phyloP scores from a whole-genome alignment of 2,113 vertebrate species.

The Proterorhinus semilunaris region DNA sequence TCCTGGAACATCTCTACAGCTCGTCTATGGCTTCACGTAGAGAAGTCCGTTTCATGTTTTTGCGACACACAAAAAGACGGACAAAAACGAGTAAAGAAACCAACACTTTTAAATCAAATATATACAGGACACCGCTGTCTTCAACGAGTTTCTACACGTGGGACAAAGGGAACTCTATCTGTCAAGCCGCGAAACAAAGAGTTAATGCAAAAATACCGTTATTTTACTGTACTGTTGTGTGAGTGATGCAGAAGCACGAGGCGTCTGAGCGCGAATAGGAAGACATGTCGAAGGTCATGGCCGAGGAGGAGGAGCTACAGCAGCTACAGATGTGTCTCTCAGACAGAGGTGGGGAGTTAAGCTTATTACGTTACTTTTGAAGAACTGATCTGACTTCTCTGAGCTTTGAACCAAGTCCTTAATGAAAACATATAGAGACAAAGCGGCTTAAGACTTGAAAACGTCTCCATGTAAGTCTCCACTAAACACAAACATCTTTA shows the following conservation, averaged over 20 bases:
- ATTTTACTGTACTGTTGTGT: conserved; percentile 4
- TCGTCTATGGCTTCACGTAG: background rate
- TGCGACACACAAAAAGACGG: conserved; percentile 47
- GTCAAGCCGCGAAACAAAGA: conserved; percentile 33
- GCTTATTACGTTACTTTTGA: too few species aligned
- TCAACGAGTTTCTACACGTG: conserved; percentile 63
- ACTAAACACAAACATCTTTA: too few species aligned
- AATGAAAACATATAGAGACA: too few species aligned
- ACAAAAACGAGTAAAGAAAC: conserved; percentile 39
- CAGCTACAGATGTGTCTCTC: conserved; percentile 5
- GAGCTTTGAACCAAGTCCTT: background rate
- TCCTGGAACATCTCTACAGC: background rate
- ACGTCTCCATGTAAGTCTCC: too few species aligned
- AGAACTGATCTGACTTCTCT: background rate
- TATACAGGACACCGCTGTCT: conserved; percentile 50
- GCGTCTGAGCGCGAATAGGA: background rate
- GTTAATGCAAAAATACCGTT: conserved; percentile 24
- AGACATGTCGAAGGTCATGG: background rate
- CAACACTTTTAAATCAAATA: conserved; percentile 60
- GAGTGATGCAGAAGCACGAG: conserved; percentile 35
- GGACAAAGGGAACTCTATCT: conserved; percentile 46
- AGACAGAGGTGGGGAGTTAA: background rate
- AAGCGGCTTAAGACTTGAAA: too few species aligned
- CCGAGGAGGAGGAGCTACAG: conserved; percentile 44
- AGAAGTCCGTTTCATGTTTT: conserved; percentile 23